phyloP scores from a whole-genome alignment of 2,113 vertebrate genomes.

The Strix uralensis region DNA sequence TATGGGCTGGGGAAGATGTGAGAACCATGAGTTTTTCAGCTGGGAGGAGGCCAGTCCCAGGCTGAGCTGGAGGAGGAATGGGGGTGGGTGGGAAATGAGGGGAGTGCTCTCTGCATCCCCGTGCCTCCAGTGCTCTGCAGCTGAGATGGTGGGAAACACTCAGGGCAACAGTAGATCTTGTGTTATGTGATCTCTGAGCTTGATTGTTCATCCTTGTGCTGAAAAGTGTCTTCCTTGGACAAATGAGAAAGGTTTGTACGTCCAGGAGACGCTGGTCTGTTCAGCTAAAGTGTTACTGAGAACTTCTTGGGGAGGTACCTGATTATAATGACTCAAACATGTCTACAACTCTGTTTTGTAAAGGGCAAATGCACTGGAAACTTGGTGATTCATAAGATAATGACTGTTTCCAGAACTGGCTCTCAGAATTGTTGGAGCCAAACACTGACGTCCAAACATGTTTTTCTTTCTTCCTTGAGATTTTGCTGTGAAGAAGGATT shows the following conservation, averaged over 20 bases:
- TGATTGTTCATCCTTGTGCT: not conserved
- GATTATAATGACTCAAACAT: not conserved
- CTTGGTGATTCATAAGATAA: conserved; percentile 50
- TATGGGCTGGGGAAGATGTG: not conserved
- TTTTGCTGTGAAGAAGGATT: not conserved
- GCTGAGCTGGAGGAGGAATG: not conserved
- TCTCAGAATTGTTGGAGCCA: conserved; percentile 27
- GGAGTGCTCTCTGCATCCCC: not conserved
- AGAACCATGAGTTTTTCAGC: not conserved
- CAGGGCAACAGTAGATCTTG: not conserved
- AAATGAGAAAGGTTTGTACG: not conserved
- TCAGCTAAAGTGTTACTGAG: not conserved
- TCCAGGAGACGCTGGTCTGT: not conserved
- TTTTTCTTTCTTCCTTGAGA: conserved; percentile 32
- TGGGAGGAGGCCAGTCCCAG: not conserved
- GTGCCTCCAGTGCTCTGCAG: not conserved
- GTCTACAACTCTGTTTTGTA: not conserved
- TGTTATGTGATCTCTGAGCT: not conserved
- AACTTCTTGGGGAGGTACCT: not conserved
- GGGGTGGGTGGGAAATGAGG: not conserved
- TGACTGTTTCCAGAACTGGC: conserved; percentile 9
- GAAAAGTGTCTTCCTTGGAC: not conserved
- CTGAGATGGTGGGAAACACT: not conserved
- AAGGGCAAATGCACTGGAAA: conserved; percentile 43
- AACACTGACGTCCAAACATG: not conserved